phyloP scores from a whole-genome alignment of 2,888 invertebrate genomes.

The Limenitis arthemis region DNA sequence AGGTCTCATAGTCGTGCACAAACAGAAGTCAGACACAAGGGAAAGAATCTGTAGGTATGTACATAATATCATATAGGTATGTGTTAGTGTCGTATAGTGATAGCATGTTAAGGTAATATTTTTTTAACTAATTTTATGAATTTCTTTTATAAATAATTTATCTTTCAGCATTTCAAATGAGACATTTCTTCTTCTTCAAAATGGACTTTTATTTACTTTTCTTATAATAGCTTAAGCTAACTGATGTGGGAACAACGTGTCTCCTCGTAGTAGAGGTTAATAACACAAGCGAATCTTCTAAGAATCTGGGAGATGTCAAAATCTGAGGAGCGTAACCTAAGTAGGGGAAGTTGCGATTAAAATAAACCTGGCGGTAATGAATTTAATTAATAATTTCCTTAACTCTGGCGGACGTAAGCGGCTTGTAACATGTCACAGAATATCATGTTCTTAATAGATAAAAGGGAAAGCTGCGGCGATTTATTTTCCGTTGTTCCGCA shows the following conservation, averaged over 20 bases:
- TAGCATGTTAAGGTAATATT: too few species aligned
- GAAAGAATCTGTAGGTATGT: too few species aligned
- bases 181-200: too few species aligned
- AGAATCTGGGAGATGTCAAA: slow-evolving; percentile 51
- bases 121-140: too few species aligned
- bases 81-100: too few species aligned
- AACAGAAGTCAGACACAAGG: too few species aligned
- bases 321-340: slow-evolving; percentile 41
- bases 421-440: slow-evolving; percentile 16
- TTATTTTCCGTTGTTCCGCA: slow-evolving; percentile 12
- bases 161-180: too few species aligned
- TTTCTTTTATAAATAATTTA: too few species aligned
- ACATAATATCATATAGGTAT: too few species aligned
- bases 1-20: too few species aligned
- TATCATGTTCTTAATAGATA: slow-evolving; percentile 22
- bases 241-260: neutral
- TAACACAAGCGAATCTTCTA: slow-evolving; percentile 44
- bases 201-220: too few species aligned
- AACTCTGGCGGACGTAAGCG: slow-evolving; percentile 19
- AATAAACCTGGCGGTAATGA: slow-evolving; percentile 43
- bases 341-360: slow-evolving; percentile 48
- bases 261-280: slow-evolving; percentile 42
- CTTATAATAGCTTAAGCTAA: neutral
- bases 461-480: slow-evolving; percentile 18
- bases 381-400: slow-evolving; percentile 35